Evolutionary conservation across 2,797 vertebrate species (phyloP).

Genomic region (Lithobates pipiens): DNA sequence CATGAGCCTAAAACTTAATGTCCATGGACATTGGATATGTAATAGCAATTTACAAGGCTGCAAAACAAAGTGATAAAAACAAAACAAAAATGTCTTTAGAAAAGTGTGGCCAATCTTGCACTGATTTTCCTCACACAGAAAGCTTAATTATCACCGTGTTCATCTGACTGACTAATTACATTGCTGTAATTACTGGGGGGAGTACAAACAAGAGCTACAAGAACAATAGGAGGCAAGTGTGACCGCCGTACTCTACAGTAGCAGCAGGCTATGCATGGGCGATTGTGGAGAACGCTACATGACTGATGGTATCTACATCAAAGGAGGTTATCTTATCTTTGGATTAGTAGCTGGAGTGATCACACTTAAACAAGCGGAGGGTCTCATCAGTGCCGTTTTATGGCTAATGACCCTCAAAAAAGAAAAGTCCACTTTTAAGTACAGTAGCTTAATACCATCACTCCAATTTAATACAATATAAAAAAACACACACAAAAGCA

Average conservation of each 20-base stretch:
- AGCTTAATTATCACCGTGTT: neutral
- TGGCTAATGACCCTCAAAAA: neutral
- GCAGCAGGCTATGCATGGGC: conserved; percentile 4
- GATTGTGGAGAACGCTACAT: neutral
- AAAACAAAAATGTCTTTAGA: neutral
- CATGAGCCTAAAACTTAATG: too few relatives aligned
- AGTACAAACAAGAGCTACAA: conserved; percentile 4
- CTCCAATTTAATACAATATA: too few relatives aligned
- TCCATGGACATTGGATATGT: neutral
- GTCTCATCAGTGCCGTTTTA: neutral
- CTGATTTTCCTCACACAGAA: neutral
- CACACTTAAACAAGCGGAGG: neutral
- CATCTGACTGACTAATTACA: conserved; percentile 20
- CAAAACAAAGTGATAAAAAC: neutral
- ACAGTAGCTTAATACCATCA: too few relatives aligned
- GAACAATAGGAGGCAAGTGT: neutral
- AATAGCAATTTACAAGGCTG: neutral
- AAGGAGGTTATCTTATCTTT: neutral
- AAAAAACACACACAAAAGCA: too few relatives aligned
- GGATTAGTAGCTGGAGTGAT: neutral
- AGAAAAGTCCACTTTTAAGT: neutral
- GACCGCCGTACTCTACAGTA: neutral
- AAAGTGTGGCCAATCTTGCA: neutral
- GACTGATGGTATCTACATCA: neutral
- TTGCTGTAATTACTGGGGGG: conserved; percentile 14